Conservation (phyloP, 2,888 invertebrate species). For the Phrixothrix hirtus region DNA sequence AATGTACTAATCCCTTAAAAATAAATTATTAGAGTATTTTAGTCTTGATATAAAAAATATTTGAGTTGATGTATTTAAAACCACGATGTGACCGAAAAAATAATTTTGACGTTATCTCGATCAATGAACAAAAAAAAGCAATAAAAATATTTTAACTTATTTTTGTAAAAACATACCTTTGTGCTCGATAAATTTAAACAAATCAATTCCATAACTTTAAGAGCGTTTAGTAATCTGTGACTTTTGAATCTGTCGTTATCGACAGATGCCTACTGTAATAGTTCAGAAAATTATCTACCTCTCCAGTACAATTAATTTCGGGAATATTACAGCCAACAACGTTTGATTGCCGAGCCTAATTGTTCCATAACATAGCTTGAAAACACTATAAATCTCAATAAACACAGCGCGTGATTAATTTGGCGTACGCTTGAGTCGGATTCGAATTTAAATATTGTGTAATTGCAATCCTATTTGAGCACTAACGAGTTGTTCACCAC, state of each 20-base stretch:
- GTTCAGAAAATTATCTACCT: slow-evolving; percentile 10
- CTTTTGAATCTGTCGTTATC: neutral
- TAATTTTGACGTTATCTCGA: no score
- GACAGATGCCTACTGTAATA: neutral
- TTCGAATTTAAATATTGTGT: slow-evolving; percentile 27
- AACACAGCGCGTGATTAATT: slow-evolving; percentile 23
- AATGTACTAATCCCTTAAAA: no score
- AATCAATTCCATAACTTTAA: no score
- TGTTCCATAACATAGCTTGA: slow-evolving; percentile 17
- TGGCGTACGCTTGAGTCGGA: slow-evolving; percentile 1
- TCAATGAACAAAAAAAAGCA: no score
- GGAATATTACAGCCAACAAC: slow-evolving; percentile 29
- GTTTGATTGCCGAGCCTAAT: slow-evolving; percentile 30
- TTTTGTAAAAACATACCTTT: no score
- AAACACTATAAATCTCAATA: slow-evolving; percentile 34
- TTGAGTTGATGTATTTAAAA: no score
- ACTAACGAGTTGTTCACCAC: slow-evolving; percentile 25
- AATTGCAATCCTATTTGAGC: slow-evolving; percentile 25
- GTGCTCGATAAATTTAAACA: no score
- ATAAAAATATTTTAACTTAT: no score
- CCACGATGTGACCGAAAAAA: no score
- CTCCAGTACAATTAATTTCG: slow-evolving; percentile 28
- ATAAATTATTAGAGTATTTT: no score
- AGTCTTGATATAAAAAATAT: no score
- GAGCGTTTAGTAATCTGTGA: no score